Conservation (phyloP, 2,113 vertebrate genomes). For the Acanthochromis polyacanthus region DNA sequence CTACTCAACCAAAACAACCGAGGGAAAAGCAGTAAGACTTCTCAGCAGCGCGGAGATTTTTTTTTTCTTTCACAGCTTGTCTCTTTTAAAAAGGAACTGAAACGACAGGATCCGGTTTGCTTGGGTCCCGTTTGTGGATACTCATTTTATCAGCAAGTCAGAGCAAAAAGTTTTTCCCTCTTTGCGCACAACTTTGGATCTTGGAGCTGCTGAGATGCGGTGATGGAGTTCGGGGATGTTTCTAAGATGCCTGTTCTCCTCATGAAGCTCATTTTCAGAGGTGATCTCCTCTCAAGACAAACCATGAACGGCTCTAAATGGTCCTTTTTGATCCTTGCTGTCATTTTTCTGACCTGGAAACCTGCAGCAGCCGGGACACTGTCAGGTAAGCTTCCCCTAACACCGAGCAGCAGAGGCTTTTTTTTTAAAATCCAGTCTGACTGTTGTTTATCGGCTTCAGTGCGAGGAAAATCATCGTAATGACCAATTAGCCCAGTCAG, state of each 20-base stretch:
- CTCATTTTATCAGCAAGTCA: slow-evolving; percentile 17
- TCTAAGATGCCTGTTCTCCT: slow-evolving; percentile 31
- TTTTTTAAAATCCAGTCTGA: not conserved
- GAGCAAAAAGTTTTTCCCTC: not conserved
- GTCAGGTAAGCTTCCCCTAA: slow-evolving; percentile 65
- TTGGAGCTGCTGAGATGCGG: slow-evolving; percentile 59
- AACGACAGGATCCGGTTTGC: slow-evolving; percentile 20
- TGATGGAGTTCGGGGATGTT: slow-evolving; percentile 60
- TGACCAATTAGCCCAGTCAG: slow-evolving; percentile 59
- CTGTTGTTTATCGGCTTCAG: slow-evolving; percentile 4
- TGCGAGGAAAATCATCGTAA: slow-evolving; percentile 40
- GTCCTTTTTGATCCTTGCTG: slow-evolving; percentile 10
- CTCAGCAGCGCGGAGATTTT: no score
- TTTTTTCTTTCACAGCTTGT: not conserved
- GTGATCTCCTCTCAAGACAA: not conserved
- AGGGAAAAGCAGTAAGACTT: not conserved
- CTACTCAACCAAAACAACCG: slow-evolving; percentile 27
- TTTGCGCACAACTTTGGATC: not conserved
- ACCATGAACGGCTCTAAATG: slow-evolving; percentile 29
- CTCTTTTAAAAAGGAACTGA: slow-evolving; percentile 48
- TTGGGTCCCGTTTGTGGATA: slow-evolving; percentile 40
- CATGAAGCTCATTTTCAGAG: slow-evolving; percentile 7
- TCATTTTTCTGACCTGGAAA: slow-evolving; percentile 17
- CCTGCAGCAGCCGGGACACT: slow-evolving; percentile 20
- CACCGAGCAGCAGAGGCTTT: not conserved